phyloP scores from a whole-genome alignment of 2,797 vertebrate genomes.

The Tinamus major region DNA sequence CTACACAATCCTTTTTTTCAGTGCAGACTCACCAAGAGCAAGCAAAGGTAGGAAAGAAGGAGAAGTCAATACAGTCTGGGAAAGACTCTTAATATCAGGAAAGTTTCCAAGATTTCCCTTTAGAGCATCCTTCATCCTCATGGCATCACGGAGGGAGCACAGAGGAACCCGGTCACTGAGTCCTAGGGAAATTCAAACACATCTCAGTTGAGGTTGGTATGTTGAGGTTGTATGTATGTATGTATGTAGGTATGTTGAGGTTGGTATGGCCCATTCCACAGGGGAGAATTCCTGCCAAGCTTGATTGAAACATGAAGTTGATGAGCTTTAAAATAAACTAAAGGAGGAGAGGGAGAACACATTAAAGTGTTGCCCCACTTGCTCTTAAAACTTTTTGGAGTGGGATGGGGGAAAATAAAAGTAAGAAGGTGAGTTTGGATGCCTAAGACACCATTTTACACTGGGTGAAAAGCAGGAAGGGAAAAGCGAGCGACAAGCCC shows the following conservation, averaged over 20 bases:
- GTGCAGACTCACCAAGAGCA: not conserved
- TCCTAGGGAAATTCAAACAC: not conserved
- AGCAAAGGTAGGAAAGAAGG: not conserved
- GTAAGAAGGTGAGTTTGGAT: not conserved
- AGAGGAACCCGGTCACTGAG: not conserved
- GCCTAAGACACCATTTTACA: not conserved
- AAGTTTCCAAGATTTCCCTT: conserved; percentile 19
- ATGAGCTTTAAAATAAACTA: conserved; percentile 18
- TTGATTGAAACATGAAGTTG: not conserved
- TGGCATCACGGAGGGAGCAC: not conserved
- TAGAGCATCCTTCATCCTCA: not conserved
- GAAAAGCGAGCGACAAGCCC: not conserved
- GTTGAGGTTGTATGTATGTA: too few species aligned
- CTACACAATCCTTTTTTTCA: not conserved
- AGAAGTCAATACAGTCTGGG: not conserved
- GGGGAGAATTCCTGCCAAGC: not conserved
- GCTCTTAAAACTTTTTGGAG: not conserved
- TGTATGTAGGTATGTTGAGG: too few species aligned
- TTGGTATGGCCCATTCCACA: not conserved
- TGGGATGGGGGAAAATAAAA: not conserved
- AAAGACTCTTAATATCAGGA: not conserved
- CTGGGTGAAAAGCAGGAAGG: not conserved
- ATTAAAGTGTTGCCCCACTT: not conserved
- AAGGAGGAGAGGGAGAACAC: not conserved
- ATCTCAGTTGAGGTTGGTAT: not conserved